A percentile compares a stretch with the other conserved stretches of the same genome.
Conservation (phyloP, 2,113 vertebrate genomes). For the Patagioenas fasciata region DNA sequence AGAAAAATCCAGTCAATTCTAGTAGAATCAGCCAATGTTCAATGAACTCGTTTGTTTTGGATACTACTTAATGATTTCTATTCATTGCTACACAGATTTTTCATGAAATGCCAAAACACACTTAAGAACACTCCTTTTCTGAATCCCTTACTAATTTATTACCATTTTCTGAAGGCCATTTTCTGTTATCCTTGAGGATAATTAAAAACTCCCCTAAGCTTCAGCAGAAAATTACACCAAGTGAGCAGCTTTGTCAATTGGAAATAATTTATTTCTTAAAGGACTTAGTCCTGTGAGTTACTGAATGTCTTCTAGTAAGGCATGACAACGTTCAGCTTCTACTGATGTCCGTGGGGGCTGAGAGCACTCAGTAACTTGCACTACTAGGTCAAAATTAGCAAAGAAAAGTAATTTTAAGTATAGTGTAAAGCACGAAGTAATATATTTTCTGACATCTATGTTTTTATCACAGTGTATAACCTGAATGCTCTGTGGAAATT, state of each 20-base stretch:
- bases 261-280: background rate
- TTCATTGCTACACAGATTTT: background rate
- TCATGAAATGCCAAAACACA: background rate
- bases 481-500: constrained; percentile 17
- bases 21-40: background rate
- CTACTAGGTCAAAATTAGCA: background rate
- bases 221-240: background rate
- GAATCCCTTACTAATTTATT: background rate
- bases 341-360: background rate
- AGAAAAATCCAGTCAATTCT: background rate
- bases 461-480: background rate
- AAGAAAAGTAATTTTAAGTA: background rate
- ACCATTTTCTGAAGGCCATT: background rate
- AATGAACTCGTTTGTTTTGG: background rate
- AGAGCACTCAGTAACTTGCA: background rate
- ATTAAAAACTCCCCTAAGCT: background rate
- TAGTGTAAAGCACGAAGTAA: background rate
- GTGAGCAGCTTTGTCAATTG: background rate
- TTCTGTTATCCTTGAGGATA: background rate
- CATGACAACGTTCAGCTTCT: background rate
- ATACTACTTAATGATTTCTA: background rate
- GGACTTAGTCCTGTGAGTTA: background rate
- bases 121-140: background rate
- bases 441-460: background rate
- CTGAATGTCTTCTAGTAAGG: background rate